Evolutionary conservation across 2,888 invertebrate genomes (phyloP).

Genomic region (Drosophila nr. medialis): DNA sequence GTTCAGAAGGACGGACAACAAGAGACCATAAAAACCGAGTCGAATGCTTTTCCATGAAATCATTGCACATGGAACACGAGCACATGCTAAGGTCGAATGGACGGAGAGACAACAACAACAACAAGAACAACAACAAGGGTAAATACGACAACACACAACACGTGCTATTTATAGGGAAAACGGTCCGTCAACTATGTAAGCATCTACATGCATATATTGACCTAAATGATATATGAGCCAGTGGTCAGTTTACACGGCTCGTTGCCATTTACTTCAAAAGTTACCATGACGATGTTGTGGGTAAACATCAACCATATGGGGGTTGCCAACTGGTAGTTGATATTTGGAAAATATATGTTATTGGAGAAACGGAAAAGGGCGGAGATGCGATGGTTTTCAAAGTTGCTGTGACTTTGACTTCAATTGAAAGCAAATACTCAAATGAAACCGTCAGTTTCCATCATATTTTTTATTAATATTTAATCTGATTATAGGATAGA

Average conservation of each 20-base stretch:
- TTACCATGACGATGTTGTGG: conserved; percentile 66
- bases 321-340: neutral
- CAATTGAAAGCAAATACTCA: neutral
- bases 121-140: neutral
- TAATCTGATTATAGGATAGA: neutral
- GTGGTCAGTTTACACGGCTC: conserved; percentile 68
- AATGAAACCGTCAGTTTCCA: neutral
- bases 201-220: neutral
- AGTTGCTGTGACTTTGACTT: neutral
- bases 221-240: conserved; percentile 62
- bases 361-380: neutral
- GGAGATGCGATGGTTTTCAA: neutral
- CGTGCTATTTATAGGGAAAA: conserved; percentile 77
- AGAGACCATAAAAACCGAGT: conserved; percentile 52
- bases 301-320: conserved; percentile 67
- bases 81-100: conserved; percentile 61
- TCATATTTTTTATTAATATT: neutral
- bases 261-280: conserved; percentile 68
- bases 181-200: conserved; percentile 27
- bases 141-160: conserved; percentile 42
- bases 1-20: conserved; percentile 6
- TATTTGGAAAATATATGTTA: neutral
- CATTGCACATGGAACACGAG: conserved; percentile 62
- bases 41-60: conserved; percentile 57
- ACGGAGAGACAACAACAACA: conserved; percentile 16